These are phyloP conservation scores for Podilymbus podiceps DNA, from an alignment of 2,113 vertebrate species.

Conservation along the genomic window DNA sequence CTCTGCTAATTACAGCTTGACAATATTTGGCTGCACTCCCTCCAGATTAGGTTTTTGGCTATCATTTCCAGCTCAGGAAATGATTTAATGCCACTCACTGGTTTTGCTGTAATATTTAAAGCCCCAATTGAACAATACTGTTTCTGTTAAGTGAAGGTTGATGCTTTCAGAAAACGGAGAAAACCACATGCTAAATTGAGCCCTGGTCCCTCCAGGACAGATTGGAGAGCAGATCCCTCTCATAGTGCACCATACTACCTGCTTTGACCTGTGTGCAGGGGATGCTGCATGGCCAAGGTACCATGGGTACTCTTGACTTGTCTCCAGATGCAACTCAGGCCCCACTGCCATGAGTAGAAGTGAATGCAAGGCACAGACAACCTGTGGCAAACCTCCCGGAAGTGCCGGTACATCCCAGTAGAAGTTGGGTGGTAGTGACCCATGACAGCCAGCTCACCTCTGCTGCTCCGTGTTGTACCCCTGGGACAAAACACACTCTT, in stretches of 20 bases:
- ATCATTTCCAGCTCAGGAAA: conserved; percentile 2
- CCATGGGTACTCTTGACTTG: not conserved
- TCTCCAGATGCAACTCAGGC: not conserved
- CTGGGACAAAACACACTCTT: not conserved
- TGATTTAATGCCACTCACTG: not conserved
- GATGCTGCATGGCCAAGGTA: not conserved
- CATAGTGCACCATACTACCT: too few relatives aligned
- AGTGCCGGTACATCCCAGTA: not conserved
- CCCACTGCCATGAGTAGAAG: not conserved
- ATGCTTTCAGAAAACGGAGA: not conserved
- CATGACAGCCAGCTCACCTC: not conserved
- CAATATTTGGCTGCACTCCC: not conserved
- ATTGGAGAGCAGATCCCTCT: not conserved
- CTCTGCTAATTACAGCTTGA: conserved; percentile 10
- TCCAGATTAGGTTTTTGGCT: not conserved
- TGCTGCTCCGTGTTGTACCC: not conserved
- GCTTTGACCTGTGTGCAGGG: accelerated
- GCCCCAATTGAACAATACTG: not conserved
- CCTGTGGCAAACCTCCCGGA: not conserved
- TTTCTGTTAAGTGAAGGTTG: not conserved
- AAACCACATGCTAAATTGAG: not conserved
- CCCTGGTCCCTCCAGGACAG: not conserved
- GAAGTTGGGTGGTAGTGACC: accelerated
- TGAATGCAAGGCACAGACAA: not conserved
- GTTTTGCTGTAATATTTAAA: not conserved